Evolutionary conservation across 2,888 invertebrate genomes (phyloP).

Genomic region (Tubulanus polymorphus): DNA sequence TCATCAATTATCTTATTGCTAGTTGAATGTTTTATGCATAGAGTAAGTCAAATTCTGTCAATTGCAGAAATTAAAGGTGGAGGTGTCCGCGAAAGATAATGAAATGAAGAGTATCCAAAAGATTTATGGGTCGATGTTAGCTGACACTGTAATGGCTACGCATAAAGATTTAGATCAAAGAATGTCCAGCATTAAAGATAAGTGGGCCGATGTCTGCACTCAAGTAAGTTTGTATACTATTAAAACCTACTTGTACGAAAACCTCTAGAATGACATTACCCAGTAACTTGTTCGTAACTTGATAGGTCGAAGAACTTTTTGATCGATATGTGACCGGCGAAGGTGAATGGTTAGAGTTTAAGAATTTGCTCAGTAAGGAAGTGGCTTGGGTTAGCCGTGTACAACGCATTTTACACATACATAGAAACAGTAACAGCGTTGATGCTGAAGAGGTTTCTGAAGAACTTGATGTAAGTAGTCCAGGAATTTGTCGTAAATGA

Average conservation of each 20-base stretch:
- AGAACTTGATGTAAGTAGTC: conserved; percentile 72
- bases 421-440: conserved; percentile 59
- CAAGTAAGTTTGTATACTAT: too few species aligned
- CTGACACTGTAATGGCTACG: not conserved
- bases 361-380: conserved; percentile 74
- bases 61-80: conserved; percentile 31
- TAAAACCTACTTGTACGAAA: too few species aligned
- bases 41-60: too few species aligned
- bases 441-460: conserved; percentile 92
- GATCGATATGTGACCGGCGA: conserved; percentile 34
- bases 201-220: conserved; percentile 43
- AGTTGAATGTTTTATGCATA: too few species aligned
- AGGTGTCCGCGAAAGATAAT: conserved; percentile 28
- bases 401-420: conserved; percentile 68
- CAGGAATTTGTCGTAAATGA: too few species aligned
- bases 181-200: conserved; percentile 35
- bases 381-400: conserved; percentile 76
- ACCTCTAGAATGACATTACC: too few species aligned
- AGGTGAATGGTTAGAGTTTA: conserved; percentile 45
- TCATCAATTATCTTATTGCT: too few species aligned
- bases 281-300: too few species aligned
- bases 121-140: not conserved
- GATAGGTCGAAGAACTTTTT: conserved; percentile 38
- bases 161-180: conserved; percentile 30
- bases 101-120: conserved; percentile 30